Evolutionary conservation across 2,888 invertebrate species (phyloP).

Genomic region (Shargacucullia verbasci): DNA sequence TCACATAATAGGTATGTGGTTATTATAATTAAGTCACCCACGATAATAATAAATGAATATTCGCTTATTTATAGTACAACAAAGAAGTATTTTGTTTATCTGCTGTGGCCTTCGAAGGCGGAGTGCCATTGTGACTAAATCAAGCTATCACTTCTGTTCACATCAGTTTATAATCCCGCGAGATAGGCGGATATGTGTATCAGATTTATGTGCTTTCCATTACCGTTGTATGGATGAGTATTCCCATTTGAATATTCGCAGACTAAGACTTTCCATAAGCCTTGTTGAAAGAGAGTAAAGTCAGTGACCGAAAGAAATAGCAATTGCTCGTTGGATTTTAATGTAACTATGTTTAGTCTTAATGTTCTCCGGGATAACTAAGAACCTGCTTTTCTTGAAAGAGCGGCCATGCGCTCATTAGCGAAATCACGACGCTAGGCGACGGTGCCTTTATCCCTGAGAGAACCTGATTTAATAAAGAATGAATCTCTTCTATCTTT

Average conservation of each 20-base stretch:
- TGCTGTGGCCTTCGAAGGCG: conserved; percentile 42
- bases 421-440: conserved; percentile 1
- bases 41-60: conserved; percentile 12
- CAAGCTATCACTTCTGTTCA: conserved; percentile 55
- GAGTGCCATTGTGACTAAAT: conserved; percentile 64
- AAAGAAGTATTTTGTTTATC: conserved; percentile 39
- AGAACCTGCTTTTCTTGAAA: conserved; percentile 32
- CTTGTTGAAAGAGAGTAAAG: no score
- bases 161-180: conserved; percentile 57
- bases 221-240: conserved; percentile 10
- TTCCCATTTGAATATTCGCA: background rate
- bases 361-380: conserved; percentile 6
- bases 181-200: conserved; percentile 61
- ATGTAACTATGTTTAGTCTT: background rate
- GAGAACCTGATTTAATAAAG: conserved; percentile 6
- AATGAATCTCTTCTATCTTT: background rate
- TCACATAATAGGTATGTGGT: no score
- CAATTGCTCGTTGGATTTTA: background rate
- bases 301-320: background rate
- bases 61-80: conserved; percentile 6
- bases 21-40: background rate
- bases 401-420: conserved; percentile 32
- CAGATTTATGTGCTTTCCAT: conserved; percentile 39
- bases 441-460: background rate
- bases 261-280: no score